Evolutionary conservation across 2,888 invertebrate genomes (phyloP), one percentile per base, ranked within the genome.

Genomic region (Plutella xylostella): DNA sequence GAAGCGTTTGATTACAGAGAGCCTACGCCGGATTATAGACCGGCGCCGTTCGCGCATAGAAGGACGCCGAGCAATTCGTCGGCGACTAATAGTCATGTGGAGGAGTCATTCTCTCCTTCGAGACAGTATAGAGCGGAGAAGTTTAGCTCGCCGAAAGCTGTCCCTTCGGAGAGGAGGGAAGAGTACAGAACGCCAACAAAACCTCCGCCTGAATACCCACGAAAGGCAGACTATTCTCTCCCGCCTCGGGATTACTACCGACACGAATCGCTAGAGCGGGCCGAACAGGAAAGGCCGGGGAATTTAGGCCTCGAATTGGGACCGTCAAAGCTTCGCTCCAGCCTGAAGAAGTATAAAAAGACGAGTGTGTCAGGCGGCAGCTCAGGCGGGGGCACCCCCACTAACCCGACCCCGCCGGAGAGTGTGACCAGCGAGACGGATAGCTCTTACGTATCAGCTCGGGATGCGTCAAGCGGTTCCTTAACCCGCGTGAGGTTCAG

Each of bases 361-460:
- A 83, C 80, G 1, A 82, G 76, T 40, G 75, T 78, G 2, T 80
- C 85, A 3, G 86, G 87, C 9, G 86, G 85, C 3, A 86, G 86
- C 50, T 88, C 89, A 0, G 89, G 89, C 0, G 90, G 88, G 0
- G 87, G 87, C 14, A 92, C 93, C 1, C 92, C 93, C 15, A 92
- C 93, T 0, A 92, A 92, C 68, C 92, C 92, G 1, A 93, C 94
- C 5, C 94, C 94, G 0, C 93, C 94, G 0, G 94, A 94, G 58
- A 93, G 93, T 53, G 63, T 93, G 48, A 91, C 93, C 0, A 93
- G 93, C 60, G 96, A 96, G 57, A 79, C 80, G 19, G 95, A 94
- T 63, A 92, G 93, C 60, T 93, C 93, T 35, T 96, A 94, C 69
- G 89, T 93, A 55, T 95, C 95, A 7, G 95, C 95, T 15, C 87